Percentiles rank a stretch among this genome's conserved stretches.
These are phyloP conservation scores for Mnemiopsis leidyi DNA, from an alignment of 37 sponge, comb jelly and placozoan species.

Conservation along the genomic window DNA sequence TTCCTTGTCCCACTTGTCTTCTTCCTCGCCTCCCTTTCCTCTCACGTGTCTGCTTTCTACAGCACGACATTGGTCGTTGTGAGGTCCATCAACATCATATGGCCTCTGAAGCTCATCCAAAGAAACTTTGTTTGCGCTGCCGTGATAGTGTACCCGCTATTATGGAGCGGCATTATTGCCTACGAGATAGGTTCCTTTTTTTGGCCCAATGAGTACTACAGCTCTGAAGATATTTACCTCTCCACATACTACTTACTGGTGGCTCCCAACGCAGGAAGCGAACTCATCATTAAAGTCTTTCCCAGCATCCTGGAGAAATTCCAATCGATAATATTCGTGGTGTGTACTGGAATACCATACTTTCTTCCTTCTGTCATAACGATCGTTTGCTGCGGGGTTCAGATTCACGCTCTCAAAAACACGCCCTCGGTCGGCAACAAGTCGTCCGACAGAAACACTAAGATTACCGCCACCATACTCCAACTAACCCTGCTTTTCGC, in stretches of 20 bases:
- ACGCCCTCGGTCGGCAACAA: neutral
- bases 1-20: constrained; percentile 35
- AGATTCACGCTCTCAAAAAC: constrained; percentile 30
- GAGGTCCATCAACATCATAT: constrained; percentile 56
- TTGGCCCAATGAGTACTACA: neutral
- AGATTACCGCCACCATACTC: constrained; percentile 42
- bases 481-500: constrained; percentile 48
- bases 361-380: constrained; percentile 51
- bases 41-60: constrained; percentile 57
- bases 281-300: neutral
- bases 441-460: constrained; percentile 13
- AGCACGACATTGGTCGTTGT: constrained; percentile 11
- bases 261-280: constrained; percentile 33
- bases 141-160: neutral
- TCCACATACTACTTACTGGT: constrained; percentile 33
- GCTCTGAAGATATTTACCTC: neutral
- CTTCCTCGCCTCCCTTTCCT: constrained; percentile 19
- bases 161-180: neutral
- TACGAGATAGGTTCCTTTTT: constrained; percentile 29
- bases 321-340: constrained; percentile 1
- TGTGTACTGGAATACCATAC: constrained; percentile 50
- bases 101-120: constrained; percentile 42
- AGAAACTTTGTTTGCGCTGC: neutral
- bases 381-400: constrained; percentile 25
- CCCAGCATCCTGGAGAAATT: neutral